Base-by-base conservation (phyloP, 2,888 invertebrate genomes). In the Rhagonycha lutea region DNA sequence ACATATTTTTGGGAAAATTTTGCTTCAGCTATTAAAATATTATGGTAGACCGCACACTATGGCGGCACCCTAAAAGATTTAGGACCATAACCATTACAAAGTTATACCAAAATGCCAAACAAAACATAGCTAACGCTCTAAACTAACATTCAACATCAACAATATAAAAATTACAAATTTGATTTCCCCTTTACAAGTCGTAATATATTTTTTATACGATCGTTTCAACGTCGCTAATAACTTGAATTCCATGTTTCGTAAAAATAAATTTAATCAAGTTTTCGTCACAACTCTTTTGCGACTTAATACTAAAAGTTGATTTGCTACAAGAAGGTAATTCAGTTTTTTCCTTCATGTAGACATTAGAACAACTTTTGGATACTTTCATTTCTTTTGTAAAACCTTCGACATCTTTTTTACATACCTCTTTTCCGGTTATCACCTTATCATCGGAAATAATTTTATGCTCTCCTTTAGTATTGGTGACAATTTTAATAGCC, bases 141-240 rank as follows among this genome's bases (percentile, higher is more conserved):
- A 4, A 7, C n/a, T 47, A 47, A 47, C 47, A 47, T 47, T 47
- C n/a, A 47, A 47, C 47, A 47, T 47, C 47, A 47, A 47, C 47
- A 47, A 47, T 47, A 47, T n/a, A 47, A 47, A 47, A 47, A 47
- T 47, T 47, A 47, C 47, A 47, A 47, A 47, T 47, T 47, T 47
- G 2, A n/a, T 47, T 47, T 47, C 47, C 1, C n/a, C n/a, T n/a
- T 47, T 47, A 47, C n/a, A 47, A 47, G 47, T n/a, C n/a, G 18
- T 18, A 18, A 18, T 18, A 18, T 2, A 18, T 18, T 18, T 75
- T 78, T 85, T 87, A 90, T 70, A 93, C 93, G 69, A 92, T 92
- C 78, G 94, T 94, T 85, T 95, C 94, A 14, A 93, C 93, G 83
- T 94, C 94, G 82, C 94, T 94, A 67, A 94, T 94, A 70, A 94